Base-by-base conservation (phyloP, 1,140 invertebrate species). In the Contarinia nasturtii region DNA sequence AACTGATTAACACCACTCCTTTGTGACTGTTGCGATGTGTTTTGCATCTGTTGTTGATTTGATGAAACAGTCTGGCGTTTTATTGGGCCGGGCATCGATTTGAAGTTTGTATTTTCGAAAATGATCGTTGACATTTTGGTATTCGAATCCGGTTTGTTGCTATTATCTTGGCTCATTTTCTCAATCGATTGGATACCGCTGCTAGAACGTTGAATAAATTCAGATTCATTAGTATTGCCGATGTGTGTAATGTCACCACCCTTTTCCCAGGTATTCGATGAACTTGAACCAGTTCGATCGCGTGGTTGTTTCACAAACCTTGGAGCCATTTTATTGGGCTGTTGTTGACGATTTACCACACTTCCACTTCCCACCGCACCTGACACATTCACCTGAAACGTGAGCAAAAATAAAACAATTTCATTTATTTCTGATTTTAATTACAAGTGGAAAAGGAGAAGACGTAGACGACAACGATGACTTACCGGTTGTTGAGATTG, bases 31-130 rank as follows among this genome's bases (percentile, higher is more conserved):
- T 42, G 21, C 17, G 47, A 33, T 44, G 18, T 20, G 15, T 48
- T 18, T 14, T 45, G 44, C 21, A 20, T n/a, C n/a, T 12, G 14
- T 8, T 14, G 14, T 22, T 19, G 12, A 27, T 10, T 12, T 21
- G 19, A 27, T 21, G 15, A 15, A 5, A 37, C 2, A 11, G 40
- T 20, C 21, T 46, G 49, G 5, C 49, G 45, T 63, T 49, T 69
- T 65, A 1, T 61, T 60, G 57, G 71, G 61, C 69, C 76, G 55
- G 57, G 74, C 56, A 63, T 62, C 48, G 76, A 74, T 65, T 85
- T 83, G 56, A 84, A 89, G 59, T 90, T 90, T 0, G 86, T 90
- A 62, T 91, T 91, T 59, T 91, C 88, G 59, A 91, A 91, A 48
- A 91, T 88, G 33, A 91, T 80, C 0, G 86, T 91, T 57, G 27